phyloP scores from a whole-genome alignment of 2,113 vertebrate species.

The Sarotherodon lohbergeri region DNA sequence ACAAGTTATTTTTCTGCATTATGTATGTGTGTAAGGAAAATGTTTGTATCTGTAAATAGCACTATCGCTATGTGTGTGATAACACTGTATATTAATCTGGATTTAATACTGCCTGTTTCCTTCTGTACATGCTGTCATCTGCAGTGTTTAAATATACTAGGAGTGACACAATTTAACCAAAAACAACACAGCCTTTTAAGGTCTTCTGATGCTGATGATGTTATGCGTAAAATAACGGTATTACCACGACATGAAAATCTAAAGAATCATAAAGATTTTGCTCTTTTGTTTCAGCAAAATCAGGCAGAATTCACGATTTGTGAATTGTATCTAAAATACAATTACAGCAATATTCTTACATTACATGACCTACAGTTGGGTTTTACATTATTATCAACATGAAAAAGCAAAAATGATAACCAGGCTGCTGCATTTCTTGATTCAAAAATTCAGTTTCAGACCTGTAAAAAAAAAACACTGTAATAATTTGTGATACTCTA shows the following conservation, averaged over 20 bases:
- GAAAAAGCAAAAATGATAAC: not conserved
- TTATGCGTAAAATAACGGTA: not conserved
- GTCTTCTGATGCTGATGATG: not conserved
- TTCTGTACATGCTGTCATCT: not conserved
- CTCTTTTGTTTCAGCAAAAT: not conserved
- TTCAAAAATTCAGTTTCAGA: not conserved
- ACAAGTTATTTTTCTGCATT: not conserved
- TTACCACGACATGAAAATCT: not conserved
- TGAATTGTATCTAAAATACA: not conserved
- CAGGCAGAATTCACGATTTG: not conserved
- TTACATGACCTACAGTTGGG: not conserved
- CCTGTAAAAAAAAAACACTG: not conserved
- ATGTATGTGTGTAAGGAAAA: not conserved
- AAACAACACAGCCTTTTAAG: not conserved
- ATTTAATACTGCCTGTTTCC: not conserved
- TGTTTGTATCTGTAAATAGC: not conserved
- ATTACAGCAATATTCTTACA: not conserved
- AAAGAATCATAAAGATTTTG: not conserved
- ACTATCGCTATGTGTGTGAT: not conserved
- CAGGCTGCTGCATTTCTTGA: not conserved
- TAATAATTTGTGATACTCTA: not conserved
- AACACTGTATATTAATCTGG: rapidly evolving
- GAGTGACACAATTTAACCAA: not conserved
- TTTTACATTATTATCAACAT: not conserved
- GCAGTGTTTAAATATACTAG: not conserved